Evolutionary conservation across 30 jellyfish, hydroid and myxozoan species (phyloP).

Genomic region (Aurelia sp.): DNA sequence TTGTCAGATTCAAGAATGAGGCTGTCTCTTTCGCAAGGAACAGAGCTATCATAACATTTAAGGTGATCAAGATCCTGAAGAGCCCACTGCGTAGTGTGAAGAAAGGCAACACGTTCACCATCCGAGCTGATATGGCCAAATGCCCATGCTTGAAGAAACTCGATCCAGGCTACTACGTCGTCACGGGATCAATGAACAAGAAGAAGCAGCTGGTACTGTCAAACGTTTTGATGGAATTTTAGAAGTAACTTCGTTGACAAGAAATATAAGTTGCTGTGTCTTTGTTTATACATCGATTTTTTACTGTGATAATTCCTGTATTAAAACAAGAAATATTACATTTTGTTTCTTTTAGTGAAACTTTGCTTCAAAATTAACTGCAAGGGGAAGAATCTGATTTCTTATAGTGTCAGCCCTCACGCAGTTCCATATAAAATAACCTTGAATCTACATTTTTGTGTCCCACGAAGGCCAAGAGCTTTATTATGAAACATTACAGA

Average conservation of each 20-base stretch:
- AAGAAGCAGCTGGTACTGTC: slow-evolving; percentile 17
- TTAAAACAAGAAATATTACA: no score
- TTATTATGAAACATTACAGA: no score
- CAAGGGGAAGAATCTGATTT: no score
- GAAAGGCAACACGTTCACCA: slow-evolving; percentile 18
- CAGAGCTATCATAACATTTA: slow-evolving; percentile 7
- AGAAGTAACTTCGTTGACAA: not conserved
- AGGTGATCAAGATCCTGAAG: slow-evolving; percentile 15
- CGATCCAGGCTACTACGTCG: slow-evolving; percentile 36
- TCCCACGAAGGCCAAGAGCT: no score
- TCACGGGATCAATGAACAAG: slow-evolving; percentile 27
- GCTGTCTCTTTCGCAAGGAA: not conserved
- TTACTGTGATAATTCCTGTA: no score
- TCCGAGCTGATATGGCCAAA: slow-evolving; percentile 10
- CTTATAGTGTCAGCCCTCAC: no score
- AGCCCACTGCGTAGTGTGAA: slow-evolving; percentile 3
- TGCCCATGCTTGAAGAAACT: slow-evolving; percentile 24
- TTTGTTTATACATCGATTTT: no score
- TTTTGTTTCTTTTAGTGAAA: no score
- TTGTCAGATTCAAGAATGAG: slow-evolving; percentile 19
- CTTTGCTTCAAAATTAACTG: no score
- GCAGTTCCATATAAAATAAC: no score
- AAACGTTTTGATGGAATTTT: slow-evolving; percentile 5
- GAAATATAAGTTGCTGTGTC: no score
- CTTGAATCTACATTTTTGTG: no score